Evolutionary conservation across 2,797 vertebrate genomes (phyloP).

Genomic region (Arremon brunneinucha): DNA sequence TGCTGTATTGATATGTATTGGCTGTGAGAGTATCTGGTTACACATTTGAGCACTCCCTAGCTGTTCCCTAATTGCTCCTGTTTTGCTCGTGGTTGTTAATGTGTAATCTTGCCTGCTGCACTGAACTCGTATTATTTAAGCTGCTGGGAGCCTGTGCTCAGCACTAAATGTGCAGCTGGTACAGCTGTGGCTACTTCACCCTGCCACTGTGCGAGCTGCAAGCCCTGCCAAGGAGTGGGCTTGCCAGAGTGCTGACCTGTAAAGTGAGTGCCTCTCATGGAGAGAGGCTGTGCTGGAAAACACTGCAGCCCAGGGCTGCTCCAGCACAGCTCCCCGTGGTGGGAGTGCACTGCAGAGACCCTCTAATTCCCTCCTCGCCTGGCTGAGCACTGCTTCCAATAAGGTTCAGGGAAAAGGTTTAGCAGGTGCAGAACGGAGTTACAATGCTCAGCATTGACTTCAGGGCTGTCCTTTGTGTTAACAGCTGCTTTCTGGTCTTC

Average conservation of each 20-base stretch:
- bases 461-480: neutral
- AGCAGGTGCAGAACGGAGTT: neutral
- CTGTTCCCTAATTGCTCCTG: conserved; percentile 53
- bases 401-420: conserved; percentile 1
- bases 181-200: conserved; percentile 47
- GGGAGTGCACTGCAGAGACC: neutral
- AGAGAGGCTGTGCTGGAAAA: neutral
- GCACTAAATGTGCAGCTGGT: neutral
- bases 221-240: neutral
- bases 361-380: neutral
- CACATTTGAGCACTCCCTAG: conserved; percentile 32
- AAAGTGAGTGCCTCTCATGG: neutral
- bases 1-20: conserved; percentile 45
- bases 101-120: conserved; percentile 18
- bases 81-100: conserved; percentile 38
- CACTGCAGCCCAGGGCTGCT: neutral
- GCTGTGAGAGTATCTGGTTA: conserved; percentile 36
- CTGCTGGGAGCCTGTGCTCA: neutral
- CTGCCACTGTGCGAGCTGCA: conserved; percentile 36
- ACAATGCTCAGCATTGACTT: neutral
- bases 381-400: neutral
- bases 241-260: conserved; percentile 29
- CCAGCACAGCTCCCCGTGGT: neutral
- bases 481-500: neutral
- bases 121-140: neutral